These are phyloP conservation scores for Chirona hameri DNA, from an alignment of 2,888 invertebrate genomes.

Conservation along the genomic window DNA sequence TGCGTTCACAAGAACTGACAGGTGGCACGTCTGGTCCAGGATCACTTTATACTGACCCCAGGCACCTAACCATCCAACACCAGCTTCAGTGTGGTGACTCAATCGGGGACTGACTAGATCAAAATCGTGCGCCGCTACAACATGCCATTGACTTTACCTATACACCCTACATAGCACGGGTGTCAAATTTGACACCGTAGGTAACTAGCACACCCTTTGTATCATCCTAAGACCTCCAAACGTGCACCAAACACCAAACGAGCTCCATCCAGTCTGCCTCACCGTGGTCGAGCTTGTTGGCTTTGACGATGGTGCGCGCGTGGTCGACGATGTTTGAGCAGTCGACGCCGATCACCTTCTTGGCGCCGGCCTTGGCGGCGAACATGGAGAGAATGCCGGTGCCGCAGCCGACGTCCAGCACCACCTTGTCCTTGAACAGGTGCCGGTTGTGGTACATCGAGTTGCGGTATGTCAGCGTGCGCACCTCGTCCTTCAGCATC, in stretches of 20 bases:
- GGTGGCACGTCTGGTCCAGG: no score
- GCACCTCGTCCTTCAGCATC: slow-evolving; percentile 99
- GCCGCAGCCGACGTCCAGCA: slow-evolving; percentile 97
- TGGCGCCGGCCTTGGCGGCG: slow-evolving; percentile 97
- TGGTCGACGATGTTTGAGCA: slow-evolving; percentile 99
- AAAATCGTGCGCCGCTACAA: no score
- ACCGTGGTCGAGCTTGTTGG: slow-evolving; percentile 40
- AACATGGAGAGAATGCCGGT: slow-evolving; percentile 99
- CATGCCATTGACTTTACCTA: background rate
- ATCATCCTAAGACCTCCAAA: no score
- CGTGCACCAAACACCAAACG: background rate
- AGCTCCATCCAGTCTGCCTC: background rate
- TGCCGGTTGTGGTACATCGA: slow-evolving; percentile 99
- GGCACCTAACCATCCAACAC: no score
- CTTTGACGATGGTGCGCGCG: slow-evolving; percentile 86
- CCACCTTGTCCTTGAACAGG: slow-evolving; percentile 70
- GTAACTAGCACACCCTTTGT: no score
- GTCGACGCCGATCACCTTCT: slow-evolving; percentile 93
- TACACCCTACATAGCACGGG: background rate
- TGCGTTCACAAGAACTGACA: no score
- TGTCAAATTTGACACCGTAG: no score
- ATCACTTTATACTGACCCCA: no score
- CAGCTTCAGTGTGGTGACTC: no score
- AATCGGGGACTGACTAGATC: no score
- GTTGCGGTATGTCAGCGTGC: slow-evolving; percentile 95